These are phyloP conservation scores for Pollenia labialis DNA, from an alignment of 2,888 invertebrate species.

Conservation along the genomic window DNA sequence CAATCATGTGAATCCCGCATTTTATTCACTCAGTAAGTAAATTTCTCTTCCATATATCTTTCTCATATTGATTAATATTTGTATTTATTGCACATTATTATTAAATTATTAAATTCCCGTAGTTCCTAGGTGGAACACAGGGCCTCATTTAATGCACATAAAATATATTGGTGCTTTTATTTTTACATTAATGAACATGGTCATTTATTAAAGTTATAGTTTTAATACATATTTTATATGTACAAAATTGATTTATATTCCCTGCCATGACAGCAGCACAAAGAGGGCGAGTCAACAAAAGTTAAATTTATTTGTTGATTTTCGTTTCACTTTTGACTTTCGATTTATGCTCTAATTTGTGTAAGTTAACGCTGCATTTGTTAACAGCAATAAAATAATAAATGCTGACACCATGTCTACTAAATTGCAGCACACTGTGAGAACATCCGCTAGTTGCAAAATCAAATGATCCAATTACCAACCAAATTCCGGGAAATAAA, in stretches of 20 bases:
- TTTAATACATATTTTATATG: neutral
- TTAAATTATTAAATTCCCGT: too few species aligned
- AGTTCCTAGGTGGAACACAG: too few species aligned
- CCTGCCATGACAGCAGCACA: neutral
- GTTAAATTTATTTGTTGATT: constrained; percentile 37
- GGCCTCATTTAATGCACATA: too few species aligned
- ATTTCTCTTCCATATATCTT: neutral
- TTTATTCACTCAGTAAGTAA: too few species aligned
- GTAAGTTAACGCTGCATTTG: too few species aligned
- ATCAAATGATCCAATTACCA: too few species aligned
- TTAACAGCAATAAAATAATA: too few species aligned
- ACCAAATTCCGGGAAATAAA: too few species aligned
- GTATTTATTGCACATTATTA: constrained; percentile 6
- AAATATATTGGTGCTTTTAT: neutral
- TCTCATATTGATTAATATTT: constrained; percentile 44
- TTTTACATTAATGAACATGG: constrained; percentile 1
- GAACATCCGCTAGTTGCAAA: too few species aligned
- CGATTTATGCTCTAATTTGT: neutral
- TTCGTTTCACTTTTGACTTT: constrained; percentile 31
- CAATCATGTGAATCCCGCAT: too few species aligned
- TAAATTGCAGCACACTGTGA: too few species aligned
- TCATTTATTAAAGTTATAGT: neutral
- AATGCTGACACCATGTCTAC: too few species aligned
- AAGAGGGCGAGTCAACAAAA: constrained; percentile 1
- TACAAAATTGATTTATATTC: neutral